These are phyloP conservation scores for Apocrypta bakeri DNA, from an alignment of 1,140 invertebrate genomes.

Conservation along the genomic window DNA sequence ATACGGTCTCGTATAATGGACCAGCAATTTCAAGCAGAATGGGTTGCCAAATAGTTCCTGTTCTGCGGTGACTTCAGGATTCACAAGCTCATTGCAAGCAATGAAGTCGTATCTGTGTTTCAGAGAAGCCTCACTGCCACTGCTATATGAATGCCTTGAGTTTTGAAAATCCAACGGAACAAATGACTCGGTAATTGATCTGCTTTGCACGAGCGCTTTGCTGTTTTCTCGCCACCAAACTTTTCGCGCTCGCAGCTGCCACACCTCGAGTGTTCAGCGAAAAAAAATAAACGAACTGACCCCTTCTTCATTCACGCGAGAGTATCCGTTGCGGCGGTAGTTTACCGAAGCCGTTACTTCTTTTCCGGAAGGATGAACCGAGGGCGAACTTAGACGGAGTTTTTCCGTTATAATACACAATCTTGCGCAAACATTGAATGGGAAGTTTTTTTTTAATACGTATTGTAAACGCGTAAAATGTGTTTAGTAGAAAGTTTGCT, in stretches of 20 bases:
- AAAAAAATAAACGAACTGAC: background rate
- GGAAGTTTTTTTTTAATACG: slow-evolving; percentile 22
- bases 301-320: background rate
- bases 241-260: background rate
- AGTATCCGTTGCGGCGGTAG: slow-evolving; percentile 29
- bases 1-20: no score
- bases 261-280: slow-evolving; percentile 6
- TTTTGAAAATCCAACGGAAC: background rate
- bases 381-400: background rate
- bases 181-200: background rate
- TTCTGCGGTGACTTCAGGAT: background rate
- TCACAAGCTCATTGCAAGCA: background rate
- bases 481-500: background rate
- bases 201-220: background rate
- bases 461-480: background rate
- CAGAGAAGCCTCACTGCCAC: no score
- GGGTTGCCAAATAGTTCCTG: background rate
- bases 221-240: background rate
- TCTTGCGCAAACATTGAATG: background rate
- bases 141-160: background rate
- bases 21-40: background rate
- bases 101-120: background rate
- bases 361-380: background rate
- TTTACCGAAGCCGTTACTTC: slow-evolving; percentile 25
- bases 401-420: background rate